These are phyloP conservation scores for Bradypodion ventrale DNA, from an alignment of 2,797 vertebrate species.

Conservation along the genomic window DNA sequence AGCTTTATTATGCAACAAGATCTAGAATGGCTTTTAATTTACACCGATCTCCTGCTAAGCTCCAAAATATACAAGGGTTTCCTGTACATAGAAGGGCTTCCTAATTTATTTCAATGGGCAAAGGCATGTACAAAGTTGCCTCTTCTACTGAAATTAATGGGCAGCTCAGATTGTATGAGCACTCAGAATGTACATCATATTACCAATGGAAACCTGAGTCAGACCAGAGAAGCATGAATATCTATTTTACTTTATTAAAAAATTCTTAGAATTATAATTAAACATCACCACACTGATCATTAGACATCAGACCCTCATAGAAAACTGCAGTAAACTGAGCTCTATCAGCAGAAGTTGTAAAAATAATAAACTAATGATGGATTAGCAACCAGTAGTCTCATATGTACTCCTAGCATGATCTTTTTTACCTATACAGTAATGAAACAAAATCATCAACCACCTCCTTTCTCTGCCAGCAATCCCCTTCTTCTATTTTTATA, in stretches of 20 bases:
- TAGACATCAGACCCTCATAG: not conserved
- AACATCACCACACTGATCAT: not conserved
- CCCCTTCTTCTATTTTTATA: too few relatives aligned
- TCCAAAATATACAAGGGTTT: not conserved
- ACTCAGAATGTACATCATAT: not conserved
- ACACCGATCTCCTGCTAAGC: not conserved
- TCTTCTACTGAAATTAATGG: not conserved
- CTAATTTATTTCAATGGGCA: not conserved
- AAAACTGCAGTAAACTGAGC: not conserved
- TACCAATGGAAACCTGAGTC: not conserved
- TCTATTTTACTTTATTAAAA: not conserved
- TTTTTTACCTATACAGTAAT: not conserved
- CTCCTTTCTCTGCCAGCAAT: not conserved
- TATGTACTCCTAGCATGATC: not conserved
- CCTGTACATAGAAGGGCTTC: not conserved
- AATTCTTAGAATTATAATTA: not conserved
- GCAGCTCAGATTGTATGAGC: not conserved
- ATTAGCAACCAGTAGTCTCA: not conserved
- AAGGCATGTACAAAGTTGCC: not conserved
- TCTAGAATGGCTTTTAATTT: not conserved
- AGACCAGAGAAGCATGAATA: not conserved
- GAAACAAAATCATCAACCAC: not conserved
- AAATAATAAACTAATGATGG: not conserved
- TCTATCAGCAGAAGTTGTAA: not conserved
- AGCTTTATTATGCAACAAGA: slow-evolving; percentile 23